A percentile compares a stretch with the other conserved stretches of the same genome.
Conservation (phyloP, 2,797 vertebrate genomes). For the Tamandua tetradactyla region DNA sequence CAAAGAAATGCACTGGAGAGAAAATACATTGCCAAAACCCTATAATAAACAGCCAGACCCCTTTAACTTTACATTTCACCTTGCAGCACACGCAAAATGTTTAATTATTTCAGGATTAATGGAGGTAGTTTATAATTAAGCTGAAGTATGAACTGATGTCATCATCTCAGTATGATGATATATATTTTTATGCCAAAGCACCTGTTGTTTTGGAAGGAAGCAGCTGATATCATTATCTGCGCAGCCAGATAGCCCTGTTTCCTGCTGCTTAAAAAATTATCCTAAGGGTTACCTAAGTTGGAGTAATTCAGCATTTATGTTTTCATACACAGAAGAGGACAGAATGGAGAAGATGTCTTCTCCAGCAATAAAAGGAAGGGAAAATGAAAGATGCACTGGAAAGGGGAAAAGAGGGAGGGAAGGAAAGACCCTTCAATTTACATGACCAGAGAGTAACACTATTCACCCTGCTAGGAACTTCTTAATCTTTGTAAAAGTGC, state of each 20-base stretch:
- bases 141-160: constrained; percentile 98
- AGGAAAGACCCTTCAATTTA: not conserved
- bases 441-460: not conserved
- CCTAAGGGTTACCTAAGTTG: constrained; percentile 92
- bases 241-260: constrained; percentile 96
- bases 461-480: not conserved
- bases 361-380: constrained; percentile 61
- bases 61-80: constrained; percentile 88
- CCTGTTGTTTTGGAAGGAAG: constrained; percentile 99
- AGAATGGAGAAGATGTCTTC: constrained; percentile 80
- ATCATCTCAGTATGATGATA: constrained; percentile 98
- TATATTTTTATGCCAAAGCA: constrained; percentile 98
- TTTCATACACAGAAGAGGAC: constrained; percentile 82
- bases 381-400: not conserved
- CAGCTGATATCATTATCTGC: constrained; percentile 99
- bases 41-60: constrained; percentile 80
- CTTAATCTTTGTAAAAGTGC: not conserved
- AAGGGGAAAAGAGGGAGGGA: not conserved
- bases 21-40: constrained; percentile 75
- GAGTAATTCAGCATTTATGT: constrained; percentile 87
- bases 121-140: constrained; percentile 99
- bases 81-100: constrained; percentile 88
- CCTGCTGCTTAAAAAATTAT: constrained; percentile 99
- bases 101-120: constrained; percentile 92
- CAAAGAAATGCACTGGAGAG: constrained; percentile 58